Evolutionary conservation across 2,797 vertebrate species (phyloP), one percentile per base, ranked within the genome.

Genomic region (Delichon dasypus): DNA sequence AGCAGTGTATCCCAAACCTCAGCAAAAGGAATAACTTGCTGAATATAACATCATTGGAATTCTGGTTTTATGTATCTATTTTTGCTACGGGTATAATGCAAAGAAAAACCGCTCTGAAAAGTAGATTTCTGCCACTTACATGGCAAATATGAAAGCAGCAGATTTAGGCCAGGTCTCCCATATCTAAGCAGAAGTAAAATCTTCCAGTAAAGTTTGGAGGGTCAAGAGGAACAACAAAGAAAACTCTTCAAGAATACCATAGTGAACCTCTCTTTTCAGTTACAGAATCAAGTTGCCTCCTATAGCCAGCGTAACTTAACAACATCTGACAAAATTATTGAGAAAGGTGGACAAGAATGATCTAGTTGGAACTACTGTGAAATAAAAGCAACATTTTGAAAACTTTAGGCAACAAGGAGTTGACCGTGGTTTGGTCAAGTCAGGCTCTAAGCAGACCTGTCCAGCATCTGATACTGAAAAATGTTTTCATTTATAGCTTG

Each of bases 1-100:
- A 65, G 18, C 1, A 1, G 16, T 0, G 0, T 16, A 47, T 29
- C 10, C 27, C 16, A 60, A 38, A 53, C 19, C 7, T 61, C 44
- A 76, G 11, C 9, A 54, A 75, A 91, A 9, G n/a, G 8, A 5
- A 5, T 0, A 0, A n/a, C 70, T 90, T 53, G 8, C 14, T 74
- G 18, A 10, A 27, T 32, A 13, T 0, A 0, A 3, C 11, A 10
- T 68, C 18, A 25, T 21, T 17, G 11, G 32, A 60, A 74, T 75
- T 76, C 15, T 65, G 9, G 0, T 58, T 75, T 81, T 76, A 38
- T 40, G 11, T 36, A 29, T 42, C 47, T 68, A 25, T 25, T 53
- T 80, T 91, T 76, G 16, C 58, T 65, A n/a, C 12, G 45, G 11
- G 17, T 62, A 34, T 22, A 61, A 62, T 0, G 3, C 14, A 48